phyloP scores from a whole-genome alignment of 2,797 vertebrate species.

The Pseudochirops corinnae region DNA sequence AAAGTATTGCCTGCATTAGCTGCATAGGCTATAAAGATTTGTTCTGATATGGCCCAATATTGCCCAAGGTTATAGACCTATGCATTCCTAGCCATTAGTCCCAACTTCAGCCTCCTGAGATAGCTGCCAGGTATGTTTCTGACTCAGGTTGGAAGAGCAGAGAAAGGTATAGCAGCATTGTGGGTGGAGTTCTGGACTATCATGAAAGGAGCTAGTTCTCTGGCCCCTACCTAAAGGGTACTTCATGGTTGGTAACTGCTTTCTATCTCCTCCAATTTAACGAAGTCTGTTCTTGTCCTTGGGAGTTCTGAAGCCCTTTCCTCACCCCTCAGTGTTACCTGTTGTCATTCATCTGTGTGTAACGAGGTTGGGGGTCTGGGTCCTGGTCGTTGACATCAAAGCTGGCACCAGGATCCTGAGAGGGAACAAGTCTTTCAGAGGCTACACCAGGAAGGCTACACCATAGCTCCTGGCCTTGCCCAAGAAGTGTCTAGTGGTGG shows the following conservation, averaged over 20 bases:
- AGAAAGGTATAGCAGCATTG: not conserved
- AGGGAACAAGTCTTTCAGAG: not conserved
- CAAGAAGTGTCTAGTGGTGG: too few species aligned
- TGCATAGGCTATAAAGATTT: not conserved
- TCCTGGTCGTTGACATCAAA: constrained; percentile 99
- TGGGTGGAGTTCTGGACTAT: not conserved
- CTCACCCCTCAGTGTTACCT: constrained; percentile 84
- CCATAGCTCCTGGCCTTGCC: not conserved
- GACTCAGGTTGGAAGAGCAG: not conserved
- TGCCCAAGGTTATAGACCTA: not conserved
- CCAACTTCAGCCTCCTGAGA: not conserved
- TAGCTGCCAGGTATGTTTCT: not conserved
- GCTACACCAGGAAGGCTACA: too few species aligned
- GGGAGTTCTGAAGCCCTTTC: not conserved
- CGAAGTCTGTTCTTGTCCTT: not conserved
- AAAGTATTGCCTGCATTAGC: not conserved
- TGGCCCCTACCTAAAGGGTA: not conserved
- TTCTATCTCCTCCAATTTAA: not conserved
- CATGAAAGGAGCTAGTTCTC: not conserved
- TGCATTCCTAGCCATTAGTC: not conserved
- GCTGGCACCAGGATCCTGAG: constrained; percentile 95
- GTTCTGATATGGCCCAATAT: not conserved
- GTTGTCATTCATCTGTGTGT: constrained; percentile 98
- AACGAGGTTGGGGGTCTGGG: constrained; percentile 96
- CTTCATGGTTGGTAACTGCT: not conserved